These are phyloP conservation scores for Notechis scutatus DNA, from an alignment of 2,113 vertebrate species.

Conservation along the genomic window DNA sequence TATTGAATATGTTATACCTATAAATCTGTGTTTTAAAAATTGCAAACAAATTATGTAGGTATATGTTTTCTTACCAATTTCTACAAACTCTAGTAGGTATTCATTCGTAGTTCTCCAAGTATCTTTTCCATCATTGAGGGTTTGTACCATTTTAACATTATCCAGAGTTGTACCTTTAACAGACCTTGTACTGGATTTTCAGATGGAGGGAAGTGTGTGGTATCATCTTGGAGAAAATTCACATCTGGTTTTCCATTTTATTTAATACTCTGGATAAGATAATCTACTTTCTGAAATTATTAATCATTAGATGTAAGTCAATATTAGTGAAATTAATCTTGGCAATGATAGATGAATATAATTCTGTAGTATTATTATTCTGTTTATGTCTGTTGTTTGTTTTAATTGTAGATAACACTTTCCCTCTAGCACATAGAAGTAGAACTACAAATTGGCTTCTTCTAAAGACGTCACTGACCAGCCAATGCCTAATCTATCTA, in stretches of 20 bases:
- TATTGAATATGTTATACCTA: not conserved
- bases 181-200: not conserved
- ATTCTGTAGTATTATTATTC: not conserved
- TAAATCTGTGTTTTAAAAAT: not conserved
- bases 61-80: not conserved
- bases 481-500: not conserved
- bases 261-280: not conserved
- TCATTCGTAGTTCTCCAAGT: too few relatives aligned
- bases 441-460: not conserved
- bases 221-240: not conserved
- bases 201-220: not conserved
- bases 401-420: not conserved
- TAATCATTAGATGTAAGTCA: not conserved
- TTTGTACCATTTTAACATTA: not conserved
- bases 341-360: not conserved
- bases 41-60: too few relatives aligned
- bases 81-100: not conserved
- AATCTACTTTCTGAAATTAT: not conserved
- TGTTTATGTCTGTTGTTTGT: not conserved
- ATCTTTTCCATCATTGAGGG: too few relatives aligned
- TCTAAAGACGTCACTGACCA: not conserved
- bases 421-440: not conserved
- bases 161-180: not conserved
- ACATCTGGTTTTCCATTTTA: not conserved
- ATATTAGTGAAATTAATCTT: not conserved